Percentiles rank a stretch among this genome's conserved stretches.
Conservation (phyloP, 2,113 vertebrate species). For the Octodon degus region DNA sequence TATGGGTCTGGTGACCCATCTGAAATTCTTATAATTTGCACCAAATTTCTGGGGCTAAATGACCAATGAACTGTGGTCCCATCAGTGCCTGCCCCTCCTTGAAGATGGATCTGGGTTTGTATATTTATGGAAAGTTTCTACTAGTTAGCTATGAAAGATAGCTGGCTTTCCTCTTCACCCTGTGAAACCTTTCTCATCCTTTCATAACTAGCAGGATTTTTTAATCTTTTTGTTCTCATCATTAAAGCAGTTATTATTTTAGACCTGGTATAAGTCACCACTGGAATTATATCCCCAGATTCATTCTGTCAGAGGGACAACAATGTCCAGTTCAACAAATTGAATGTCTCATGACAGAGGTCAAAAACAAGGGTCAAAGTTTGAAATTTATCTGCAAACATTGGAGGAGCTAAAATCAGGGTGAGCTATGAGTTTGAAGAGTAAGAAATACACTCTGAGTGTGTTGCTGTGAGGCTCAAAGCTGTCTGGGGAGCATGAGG, state of each 20-base stretch:
- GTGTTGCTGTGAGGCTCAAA: background rate
- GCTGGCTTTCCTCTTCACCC: background rate
- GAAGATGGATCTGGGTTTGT: background rate
- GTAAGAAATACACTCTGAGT: background rate
- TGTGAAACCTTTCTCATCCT: background rate
- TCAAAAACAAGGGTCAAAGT: background rate
- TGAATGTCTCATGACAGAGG: background rate
- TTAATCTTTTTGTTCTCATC: background rate
- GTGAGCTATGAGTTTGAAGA: background rate
- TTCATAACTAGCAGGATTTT: background rate
- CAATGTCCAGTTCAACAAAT: background rate
- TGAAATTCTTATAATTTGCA: background rate
- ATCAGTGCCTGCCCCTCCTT: background rate
- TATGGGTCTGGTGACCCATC: background rate
- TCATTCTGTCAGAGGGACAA: background rate
- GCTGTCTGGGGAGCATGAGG: background rate
- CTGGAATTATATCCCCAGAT: background rate
- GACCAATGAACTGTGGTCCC: background rate
- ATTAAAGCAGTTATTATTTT: background rate
- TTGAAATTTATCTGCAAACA: background rate
- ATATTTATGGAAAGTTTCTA: background rate
- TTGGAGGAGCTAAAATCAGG: background rate
- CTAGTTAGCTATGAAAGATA: background rate
- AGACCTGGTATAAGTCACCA: background rate
- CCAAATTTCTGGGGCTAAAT: background rate